A percentile compares a stretch with the other conserved stretches of the same genome.
Evolutionary conservation across 2,113 vertebrate species (phyloP).

Genomic region (Halcyon malimbica): DNA sequence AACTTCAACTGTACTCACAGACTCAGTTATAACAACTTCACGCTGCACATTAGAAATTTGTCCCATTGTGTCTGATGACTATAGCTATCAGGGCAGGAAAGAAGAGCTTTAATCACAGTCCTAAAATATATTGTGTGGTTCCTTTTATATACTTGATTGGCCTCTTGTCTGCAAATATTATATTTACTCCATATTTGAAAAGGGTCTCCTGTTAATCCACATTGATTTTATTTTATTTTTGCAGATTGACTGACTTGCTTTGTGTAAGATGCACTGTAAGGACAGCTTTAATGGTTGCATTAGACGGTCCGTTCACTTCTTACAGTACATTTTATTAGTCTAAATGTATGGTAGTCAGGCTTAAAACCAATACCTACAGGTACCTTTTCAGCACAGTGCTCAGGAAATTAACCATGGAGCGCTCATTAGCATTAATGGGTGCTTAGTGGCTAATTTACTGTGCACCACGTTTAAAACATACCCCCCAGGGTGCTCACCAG

Average conservation of each 20-base stretch:
- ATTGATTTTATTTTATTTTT: background rate
- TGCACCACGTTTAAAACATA: slow-evolving; percentile 24
- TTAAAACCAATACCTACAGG: slow-evolving; percentile 42
- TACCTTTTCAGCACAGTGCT: slow-evolving; percentile 56
- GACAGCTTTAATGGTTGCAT: background rate
- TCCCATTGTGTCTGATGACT: background rate
- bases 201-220: background rate
- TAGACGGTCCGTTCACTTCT: background rate
- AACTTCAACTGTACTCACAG: background rate
- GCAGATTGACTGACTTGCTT: background rate
- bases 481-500: slow-evolving; percentile 27
- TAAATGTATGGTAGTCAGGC: background rate
- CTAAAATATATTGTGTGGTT: background rate
- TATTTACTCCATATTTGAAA: background rate
- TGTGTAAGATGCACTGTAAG: background rate
- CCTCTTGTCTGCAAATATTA: background rate
- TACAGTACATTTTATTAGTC: background rate
- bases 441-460: slow-evolving; percentile 62
- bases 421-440: slow-evolving; percentile 68
- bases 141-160: background rate
- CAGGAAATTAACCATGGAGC: slow-evolving; percentile 64
- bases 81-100: background rate
- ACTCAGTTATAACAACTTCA: background rate
- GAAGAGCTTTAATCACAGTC: background rate
- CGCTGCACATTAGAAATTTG: background rate